phyloP scores from a whole-genome alignment of 1,140 invertebrate genomes.

The Trachelipus rathkii region DNA sequence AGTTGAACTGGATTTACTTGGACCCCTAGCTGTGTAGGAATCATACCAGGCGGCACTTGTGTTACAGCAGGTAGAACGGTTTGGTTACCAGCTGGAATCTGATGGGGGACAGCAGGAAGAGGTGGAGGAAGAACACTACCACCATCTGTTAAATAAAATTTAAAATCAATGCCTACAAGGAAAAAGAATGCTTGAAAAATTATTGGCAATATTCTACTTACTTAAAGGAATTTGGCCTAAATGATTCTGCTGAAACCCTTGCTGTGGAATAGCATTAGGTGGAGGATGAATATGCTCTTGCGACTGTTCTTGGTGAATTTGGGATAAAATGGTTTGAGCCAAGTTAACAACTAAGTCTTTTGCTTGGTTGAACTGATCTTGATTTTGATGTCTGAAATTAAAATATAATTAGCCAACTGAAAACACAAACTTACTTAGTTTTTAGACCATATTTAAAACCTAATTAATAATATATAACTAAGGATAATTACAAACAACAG shows the following conservation, averaged over 20 bases:
- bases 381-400: constrained; percentile 31
- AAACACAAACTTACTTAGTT: no score
- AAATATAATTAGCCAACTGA: no score
- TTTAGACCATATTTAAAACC: no score
- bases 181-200: no score
- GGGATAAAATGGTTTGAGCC: constrained; percentile 34
- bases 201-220: not conserved
- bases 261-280: not conserved
- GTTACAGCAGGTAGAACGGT: constrained; percentile 24
- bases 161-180: no score
- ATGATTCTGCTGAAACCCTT: not conserved
- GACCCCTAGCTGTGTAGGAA: constrained; percentile 27
- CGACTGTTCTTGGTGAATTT: constrained; percentile 16
- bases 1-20: not conserved
- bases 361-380: constrained; percentile 37
- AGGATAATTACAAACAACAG: no score
- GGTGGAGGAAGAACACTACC: constrained; percentile 30
- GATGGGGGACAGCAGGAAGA: constrained; percentile 19
- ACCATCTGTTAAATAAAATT: constrained; percentile 25
- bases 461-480: no score
- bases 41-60: constrained; percentile 20
- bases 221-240: not conserved
- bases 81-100: constrained; percentile 30
- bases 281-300: not conserved
- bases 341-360: constrained; percentile 38